Evolutionary conservation across 2,113 vertebrate species (phyloP).

Genomic region (Sorex araneus): DNA sequence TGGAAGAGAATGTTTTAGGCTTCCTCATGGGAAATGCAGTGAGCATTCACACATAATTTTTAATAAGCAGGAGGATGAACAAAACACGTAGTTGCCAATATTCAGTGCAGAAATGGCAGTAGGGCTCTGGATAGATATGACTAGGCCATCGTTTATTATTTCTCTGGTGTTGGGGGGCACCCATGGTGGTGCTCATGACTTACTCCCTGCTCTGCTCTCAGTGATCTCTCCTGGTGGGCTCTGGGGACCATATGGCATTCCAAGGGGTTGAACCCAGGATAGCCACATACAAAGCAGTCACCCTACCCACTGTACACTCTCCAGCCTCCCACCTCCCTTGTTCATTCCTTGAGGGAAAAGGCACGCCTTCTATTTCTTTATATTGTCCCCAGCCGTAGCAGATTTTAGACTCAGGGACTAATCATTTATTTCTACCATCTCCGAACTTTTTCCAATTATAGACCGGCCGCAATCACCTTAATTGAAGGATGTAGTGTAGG

Average conservation of each 20-base stretch:
- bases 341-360: too few relatives aligned
- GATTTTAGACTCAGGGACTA: not conserved
- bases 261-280: too few relatives aligned
- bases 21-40: not conserved
- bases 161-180: too few relatives aligned
- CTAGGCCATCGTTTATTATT: too few relatives aligned
- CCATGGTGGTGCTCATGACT: too few relatives aligned
- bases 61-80: not conserved
- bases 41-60: not conserved
- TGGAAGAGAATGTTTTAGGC: conserved; percentile 9
- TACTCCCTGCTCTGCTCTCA: too few relatives aligned
- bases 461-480: not conserved
- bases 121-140: not conserved
- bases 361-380: not conserved
- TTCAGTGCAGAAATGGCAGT: not conserved
- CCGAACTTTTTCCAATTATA: not conserved
- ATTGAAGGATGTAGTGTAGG: not conserved
- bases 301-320: too few relatives aligned
- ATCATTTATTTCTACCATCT: conserved; percentile 1
- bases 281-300: too few relatives aligned
- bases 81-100: not conserved
- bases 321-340: too few relatives aligned
- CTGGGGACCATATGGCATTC: too few relatives aligned
- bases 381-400: not conserved
- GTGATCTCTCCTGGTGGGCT: too few relatives aligned